phyloP scores from a whole-genome alignment of 1,140 invertebrate species.

The Spodoptera frugiperda region DNA sequence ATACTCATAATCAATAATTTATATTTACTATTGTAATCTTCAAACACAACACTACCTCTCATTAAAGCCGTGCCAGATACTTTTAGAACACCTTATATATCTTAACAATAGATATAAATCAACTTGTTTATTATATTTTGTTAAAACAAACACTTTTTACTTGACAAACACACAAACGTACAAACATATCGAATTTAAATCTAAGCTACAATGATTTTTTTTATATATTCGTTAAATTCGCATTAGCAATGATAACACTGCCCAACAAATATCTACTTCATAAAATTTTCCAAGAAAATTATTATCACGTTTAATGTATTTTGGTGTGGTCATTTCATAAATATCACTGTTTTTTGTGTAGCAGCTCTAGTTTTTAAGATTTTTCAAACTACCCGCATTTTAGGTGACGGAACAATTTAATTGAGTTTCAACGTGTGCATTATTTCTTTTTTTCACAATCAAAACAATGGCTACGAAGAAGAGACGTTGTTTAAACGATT shows the following conservation, averaged over 20 bases:
- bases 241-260: not conserved
- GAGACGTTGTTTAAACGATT: not conserved
- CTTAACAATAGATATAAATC: slow-evolving; percentile 36
- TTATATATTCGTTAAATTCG: too few relatives aligned
- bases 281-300: too few relatives aligned
- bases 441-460: not conserved
- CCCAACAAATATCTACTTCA: not conserved
- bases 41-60: too few relatives aligned
- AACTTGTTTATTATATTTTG: slow-evolving; percentile 10
- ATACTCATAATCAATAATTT: too few relatives aligned
- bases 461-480: not conserved
- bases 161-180: too few relatives aligned
- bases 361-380: not conserved
- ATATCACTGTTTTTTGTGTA: not conserved
- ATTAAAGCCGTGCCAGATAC: too few relatives aligned
- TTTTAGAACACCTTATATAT: too few relatives aligned
- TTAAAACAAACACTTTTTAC: not conserved
- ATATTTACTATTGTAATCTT: too few relatives aligned
- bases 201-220: too few relatives aligned
- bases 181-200: not conserved
- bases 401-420: not conserved
- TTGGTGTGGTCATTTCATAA: not conserved
- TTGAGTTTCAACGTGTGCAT: not conserved
- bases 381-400: not conserved
- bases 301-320: not conserved